Evolutionary conservation across 2,113 vertebrate species (phyloP).

Genomic region (Petrocephalus zakoni): DNA sequence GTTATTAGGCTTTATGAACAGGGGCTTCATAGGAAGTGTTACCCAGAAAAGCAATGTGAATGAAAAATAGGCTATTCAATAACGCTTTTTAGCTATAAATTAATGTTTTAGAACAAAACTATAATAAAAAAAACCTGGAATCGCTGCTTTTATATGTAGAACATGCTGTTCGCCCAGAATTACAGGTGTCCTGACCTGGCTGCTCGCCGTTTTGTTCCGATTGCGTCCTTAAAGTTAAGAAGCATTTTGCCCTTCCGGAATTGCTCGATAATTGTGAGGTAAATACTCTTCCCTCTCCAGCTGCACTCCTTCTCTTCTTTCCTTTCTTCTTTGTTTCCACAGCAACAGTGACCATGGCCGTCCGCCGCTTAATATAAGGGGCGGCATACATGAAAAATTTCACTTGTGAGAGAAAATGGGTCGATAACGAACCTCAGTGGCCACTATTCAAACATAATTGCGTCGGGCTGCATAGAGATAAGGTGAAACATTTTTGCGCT

Average conservation of each 20-base stretch:
- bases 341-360: not conserved
- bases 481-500: not conserved
- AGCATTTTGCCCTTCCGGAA: not conserved
- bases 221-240: not conserved
- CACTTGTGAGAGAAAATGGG: not conserved
- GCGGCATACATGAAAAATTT: not conserved
- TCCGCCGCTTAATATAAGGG: not conserved
- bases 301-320: not conserved
- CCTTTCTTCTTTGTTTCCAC: constrained; percentile 3
- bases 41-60: not conserved
- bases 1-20: no score
- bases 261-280: not conserved
- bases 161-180: not conserved
- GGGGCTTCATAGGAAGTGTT: no score
- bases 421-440: not conserved
- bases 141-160: not conserved
- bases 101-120: not conserved
- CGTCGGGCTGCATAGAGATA: not conserved
- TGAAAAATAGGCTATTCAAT: not conserved
- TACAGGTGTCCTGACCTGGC: not conserved
- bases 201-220: not conserved
- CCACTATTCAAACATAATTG: not conserved
- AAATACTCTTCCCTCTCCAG: not conserved
- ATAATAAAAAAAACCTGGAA: not conserved
- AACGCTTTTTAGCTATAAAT: not conserved